phyloP scores from a whole-genome alignment of 2,113 vertebrate genomes.

The Heterochromis multidens region DNA sequence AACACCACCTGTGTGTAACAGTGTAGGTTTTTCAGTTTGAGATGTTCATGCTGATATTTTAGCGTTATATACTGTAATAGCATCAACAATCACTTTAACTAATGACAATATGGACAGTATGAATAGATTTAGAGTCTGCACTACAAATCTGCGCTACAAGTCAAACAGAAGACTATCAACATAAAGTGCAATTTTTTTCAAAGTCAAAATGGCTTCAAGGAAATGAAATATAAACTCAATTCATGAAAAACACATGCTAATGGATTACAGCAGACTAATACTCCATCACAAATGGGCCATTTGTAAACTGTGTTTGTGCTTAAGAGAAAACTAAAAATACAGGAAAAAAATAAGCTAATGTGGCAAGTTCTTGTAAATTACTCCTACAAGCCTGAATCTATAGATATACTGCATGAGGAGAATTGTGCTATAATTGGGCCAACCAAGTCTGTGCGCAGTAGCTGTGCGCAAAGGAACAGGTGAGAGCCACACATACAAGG shows the following conservation, averaged over 20 bases:
- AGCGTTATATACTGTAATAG: neutral
- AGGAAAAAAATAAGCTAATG: neutral
- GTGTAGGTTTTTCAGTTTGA: neutral
- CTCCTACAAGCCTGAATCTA: neutral
- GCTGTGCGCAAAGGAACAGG: conserved; percentile 62
- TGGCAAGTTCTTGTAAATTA: neutral
- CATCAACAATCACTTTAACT: neutral
- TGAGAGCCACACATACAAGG: conserved; percentile 32
- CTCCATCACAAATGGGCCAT: neutral
- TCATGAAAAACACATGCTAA: neutral
- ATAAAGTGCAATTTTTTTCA: neutral
- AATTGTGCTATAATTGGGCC: conserved; percentile 23
- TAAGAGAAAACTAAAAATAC: neutral
- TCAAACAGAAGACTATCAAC: neutral
- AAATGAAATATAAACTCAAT: neutral
- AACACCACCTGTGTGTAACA: neutral
- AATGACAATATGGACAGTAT: neutral
- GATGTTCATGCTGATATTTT: neutral
- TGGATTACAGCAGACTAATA: neutral
- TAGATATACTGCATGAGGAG: neutral
- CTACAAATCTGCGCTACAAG: neutral
- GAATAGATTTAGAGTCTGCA: too few species aligned
- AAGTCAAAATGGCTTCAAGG: too few species aligned
- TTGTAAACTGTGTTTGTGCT: neutral
- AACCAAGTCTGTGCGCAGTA: conserved; percentile 38